Evolutionary conservation across 2,797 vertebrate species (phyloP).

Genomic region (Tachyglossus aculeatus): DNA sequence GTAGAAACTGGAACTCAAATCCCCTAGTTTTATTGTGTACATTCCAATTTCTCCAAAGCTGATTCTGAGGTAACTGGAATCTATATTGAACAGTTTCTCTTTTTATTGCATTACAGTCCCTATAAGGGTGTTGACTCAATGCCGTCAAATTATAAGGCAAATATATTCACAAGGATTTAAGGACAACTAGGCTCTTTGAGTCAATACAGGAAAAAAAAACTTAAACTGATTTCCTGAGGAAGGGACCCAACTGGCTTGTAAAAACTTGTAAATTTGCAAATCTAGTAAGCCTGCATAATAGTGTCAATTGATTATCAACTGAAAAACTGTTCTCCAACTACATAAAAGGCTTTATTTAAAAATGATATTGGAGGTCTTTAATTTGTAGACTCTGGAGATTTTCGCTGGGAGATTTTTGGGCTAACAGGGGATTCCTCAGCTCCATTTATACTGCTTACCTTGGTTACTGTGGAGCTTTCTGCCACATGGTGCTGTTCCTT

Average conservation of each 20-base stretch:
- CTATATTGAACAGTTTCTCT: constrained; percentile 76
- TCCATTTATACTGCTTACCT: constrained; percentile 67
- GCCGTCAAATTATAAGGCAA: constrained; percentile 77
- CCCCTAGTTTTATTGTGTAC: constrained; percentile 65
- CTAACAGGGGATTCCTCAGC: constrained; percentile 65
- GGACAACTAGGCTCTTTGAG: constrained; percentile 79
- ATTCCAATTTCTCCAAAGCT: constrained; percentile 69
- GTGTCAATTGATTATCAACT: constrained; percentile 79
- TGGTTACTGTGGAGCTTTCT: constrained; percentile 62
- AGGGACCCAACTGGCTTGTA: constrained; percentile 80
- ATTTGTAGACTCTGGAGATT: constrained; percentile 70
- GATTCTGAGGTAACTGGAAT: constrained; percentile 72
- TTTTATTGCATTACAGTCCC: constrained; percentile 73
- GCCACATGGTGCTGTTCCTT: constrained; percentile 64
- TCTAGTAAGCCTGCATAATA: constrained; percentile 79
- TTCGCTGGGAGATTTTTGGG: constrained; percentile 68
- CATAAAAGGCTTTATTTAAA: constrained; percentile 78
- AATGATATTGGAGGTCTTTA: constrained; percentile 75
- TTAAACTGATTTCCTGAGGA: constrained; percentile 82
- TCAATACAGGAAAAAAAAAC: constrained; percentile 73
- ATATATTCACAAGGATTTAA: constrained; percentile 79
- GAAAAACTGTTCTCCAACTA: constrained; percentile 69
- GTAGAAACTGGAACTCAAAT: constrained; percentile 51
- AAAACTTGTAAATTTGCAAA: constrained; percentile 82
- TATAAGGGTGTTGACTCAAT: constrained; percentile 77